Evolutionary conservation across 2,797 vertebrate species (phyloP).

Genomic region (Poeciliopsis paucimaculata): DNA sequence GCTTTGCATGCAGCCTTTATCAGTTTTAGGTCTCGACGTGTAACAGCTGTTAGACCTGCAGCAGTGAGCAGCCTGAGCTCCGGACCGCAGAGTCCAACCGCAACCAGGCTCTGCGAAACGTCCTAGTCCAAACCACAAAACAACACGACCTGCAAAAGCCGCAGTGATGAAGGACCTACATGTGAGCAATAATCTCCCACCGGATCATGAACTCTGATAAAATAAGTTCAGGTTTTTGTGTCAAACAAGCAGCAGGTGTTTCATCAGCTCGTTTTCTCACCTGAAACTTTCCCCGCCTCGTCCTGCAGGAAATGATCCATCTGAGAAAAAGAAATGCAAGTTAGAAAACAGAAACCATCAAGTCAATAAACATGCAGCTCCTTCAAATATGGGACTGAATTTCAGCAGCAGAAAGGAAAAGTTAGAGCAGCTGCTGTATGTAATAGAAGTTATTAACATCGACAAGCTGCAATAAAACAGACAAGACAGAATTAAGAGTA

Average conservation of each 20-base stretch:
- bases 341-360: neutral
- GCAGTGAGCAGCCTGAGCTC: conserved; percentile 6
- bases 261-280: neutral
- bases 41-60: conserved; percentile 30
- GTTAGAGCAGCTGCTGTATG: neutral
- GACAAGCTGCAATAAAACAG: neutral
- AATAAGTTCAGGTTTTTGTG: neutral
- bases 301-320: neutral
- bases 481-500: neutral
- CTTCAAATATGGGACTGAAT: neutral
- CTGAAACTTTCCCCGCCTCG: neutral
- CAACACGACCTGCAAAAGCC: neutral
- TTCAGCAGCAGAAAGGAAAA: neutral
- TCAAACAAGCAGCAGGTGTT: neutral
- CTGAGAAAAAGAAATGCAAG: no score
- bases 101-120: conserved; percentile 3
- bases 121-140: neutral
- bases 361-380: neutral
- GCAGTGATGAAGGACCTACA: neutral
- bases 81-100: neutral
- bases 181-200: neutral
- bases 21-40: conserved; percentile 21
- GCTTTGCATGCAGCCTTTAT: conserved; percentile 61
- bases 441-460: neutral
- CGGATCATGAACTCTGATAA: neutral